phyloP scores from a whole-genome alignment of 2,797 vertebrate genomes.

The Eulemur coronatus region DNA sequence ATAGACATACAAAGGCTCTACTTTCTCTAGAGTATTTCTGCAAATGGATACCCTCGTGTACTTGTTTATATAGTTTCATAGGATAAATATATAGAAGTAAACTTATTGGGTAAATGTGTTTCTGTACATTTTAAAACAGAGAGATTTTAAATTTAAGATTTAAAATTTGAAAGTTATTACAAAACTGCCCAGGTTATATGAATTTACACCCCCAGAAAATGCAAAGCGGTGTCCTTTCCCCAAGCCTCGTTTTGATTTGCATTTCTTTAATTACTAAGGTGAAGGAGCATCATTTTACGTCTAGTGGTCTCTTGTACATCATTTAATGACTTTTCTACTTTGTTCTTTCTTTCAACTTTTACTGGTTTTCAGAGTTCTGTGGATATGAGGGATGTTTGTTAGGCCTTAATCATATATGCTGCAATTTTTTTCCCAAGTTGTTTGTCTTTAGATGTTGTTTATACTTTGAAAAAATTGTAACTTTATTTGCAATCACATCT shows the following conservation, averaged over 20 bases:
- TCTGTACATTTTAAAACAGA: background rate
- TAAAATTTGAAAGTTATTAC: background rate
- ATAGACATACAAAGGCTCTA: background rate
- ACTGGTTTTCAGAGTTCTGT: background rate
- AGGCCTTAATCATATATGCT: background rate
- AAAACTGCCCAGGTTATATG: background rate
- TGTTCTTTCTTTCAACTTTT: background rate
- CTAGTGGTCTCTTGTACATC: background rate
- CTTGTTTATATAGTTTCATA: background rate
- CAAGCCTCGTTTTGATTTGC: background rate
- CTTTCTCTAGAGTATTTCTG: background rate
- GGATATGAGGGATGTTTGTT: background rate
- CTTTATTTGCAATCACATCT: background rate
- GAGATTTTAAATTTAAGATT: background rate
- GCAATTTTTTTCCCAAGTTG: background rate
- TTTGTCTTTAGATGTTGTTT: background rate
- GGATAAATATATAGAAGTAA: background rate
- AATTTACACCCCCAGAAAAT: background rate
- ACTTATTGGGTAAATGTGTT: background rate
- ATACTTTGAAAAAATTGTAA: background rate
- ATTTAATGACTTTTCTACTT: background rate
- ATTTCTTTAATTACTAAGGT: background rate
- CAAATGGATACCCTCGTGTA: background rate
- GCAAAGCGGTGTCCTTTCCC: background rate
- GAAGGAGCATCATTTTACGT: accelerated